Evolutionary conservation across 2,113 vertebrate genomes (phyloP).

Genomic region (Hemiscyllium ocellatum): DNA sequence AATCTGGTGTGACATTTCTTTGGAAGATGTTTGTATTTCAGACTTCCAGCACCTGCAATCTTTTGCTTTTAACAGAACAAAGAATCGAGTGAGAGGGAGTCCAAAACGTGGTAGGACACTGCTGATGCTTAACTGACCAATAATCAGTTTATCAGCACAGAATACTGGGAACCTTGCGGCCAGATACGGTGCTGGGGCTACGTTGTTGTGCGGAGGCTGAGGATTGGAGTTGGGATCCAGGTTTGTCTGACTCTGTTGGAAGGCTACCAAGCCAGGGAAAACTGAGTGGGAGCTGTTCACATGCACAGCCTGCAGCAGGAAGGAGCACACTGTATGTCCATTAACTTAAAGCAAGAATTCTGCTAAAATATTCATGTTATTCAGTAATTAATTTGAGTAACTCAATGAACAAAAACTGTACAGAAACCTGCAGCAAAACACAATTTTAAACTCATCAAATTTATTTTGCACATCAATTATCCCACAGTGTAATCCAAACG

Average conservation of each 20-base stretch:
- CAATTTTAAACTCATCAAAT: neutral
- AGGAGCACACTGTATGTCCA: neutral
- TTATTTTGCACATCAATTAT: neutral
- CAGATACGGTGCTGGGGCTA: too few species aligned
- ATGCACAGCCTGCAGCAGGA: neutral
- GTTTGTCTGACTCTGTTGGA: neutral
- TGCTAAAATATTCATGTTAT: neutral
- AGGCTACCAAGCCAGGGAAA: too few species aligned
- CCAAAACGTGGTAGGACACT: neutral
- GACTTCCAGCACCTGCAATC: too few species aligned
- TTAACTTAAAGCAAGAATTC: neutral
- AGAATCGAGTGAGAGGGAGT: neutral
- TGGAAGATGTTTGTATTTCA: too few species aligned
- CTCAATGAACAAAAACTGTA: neutral
- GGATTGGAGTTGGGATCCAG: neutral
- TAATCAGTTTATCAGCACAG: neutral
- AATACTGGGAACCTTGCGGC: neutral
- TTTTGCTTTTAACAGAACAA: neutral
- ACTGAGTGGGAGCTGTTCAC: too few species aligned
- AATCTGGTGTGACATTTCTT: too few species aligned
- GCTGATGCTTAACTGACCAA: neutral
- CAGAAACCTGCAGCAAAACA: neutral
- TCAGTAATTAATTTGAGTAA: neutral
- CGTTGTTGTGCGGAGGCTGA: too few species aligned
- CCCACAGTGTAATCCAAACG: neutral